A percentile compares a stretch with the other conserved stretches of the same genome.
Evolutionary conservation across 2,797 vertebrate genomes (phyloP).

Genomic region (Sebastes minor): DNA sequence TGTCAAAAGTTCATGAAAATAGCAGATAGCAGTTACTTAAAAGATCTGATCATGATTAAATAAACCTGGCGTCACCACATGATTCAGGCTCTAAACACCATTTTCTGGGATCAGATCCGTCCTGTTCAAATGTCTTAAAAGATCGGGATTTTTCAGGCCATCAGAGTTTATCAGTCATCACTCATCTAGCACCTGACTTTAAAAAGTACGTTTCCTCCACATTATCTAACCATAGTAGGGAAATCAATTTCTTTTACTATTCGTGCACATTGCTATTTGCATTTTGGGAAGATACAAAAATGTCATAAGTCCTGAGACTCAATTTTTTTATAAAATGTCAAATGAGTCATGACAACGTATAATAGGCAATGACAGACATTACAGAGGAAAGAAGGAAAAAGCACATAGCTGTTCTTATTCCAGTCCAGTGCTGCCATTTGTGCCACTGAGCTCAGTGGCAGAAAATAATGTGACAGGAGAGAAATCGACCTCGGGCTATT

Average conservation of each 20-base stretch:
- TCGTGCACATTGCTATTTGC: background rate
- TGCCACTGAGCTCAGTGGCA: conserved; percentile 52
- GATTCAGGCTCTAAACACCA: background rate
- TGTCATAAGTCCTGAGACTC: background rate
- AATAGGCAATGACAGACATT: background rate
- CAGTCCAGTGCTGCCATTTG: conserved; percentile 21
- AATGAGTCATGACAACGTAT: conserved; percentile 16
- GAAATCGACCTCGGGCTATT: conserved; percentile 71
- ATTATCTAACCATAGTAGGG: background rate
- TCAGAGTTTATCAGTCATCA: background rate
- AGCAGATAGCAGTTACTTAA: background rate
- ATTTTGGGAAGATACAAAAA: background rate
- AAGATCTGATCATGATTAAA: background rate
- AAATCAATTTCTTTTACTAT: background rate
- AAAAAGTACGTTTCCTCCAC: background rate
- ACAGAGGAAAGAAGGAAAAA: background rate
- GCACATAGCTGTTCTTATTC: background rate
- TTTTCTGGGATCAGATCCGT: too few relatives aligned
- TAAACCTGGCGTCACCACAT: background rate
- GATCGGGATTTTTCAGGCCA: background rate
- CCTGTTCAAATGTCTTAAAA: background rate
- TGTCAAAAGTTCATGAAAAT: background rate
- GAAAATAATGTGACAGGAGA: conserved; percentile 59
- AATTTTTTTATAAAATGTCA: background rate
- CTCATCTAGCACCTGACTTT: background rate